A percentile compares a stretch with the other conserved stretches of the same genome.
phyloP scores from a whole-genome alignment of 2,888 invertebrate genomes.

The Dynastes grantii region DNA sequence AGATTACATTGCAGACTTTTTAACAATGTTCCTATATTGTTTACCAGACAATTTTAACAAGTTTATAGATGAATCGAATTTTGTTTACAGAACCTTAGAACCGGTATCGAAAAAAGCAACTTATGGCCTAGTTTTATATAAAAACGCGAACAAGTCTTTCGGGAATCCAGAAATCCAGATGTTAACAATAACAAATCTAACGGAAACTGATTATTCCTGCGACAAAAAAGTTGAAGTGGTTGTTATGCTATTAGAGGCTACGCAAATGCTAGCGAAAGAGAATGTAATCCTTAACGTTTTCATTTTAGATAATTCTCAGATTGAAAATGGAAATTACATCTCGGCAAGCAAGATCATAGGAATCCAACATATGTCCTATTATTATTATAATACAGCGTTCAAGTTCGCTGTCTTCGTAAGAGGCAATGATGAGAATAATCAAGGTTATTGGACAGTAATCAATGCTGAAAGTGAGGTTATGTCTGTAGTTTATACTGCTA shows the following conservation, averaged over 20 bases:
- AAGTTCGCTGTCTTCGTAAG: conserved; percentile 12
- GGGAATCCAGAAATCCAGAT: background rate
- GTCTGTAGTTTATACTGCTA: background rate
- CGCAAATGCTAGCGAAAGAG: background rate
- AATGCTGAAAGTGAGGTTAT: conserved; percentile 1
- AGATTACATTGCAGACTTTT: conserved; percentile 6
- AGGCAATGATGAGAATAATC: background rate
- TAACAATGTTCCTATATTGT: background rate
- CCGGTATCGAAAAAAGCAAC: background rate
- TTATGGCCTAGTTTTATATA: conserved; percentile 9
- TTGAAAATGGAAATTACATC: background rate
- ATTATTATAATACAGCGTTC: background rate
- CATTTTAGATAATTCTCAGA: conserved; percentile 1
- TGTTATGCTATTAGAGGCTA: background rate
- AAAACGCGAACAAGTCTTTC: background rate
- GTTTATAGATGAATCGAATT: background rate
- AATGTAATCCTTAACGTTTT: background rate
- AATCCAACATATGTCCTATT: conserved; percentile 5
- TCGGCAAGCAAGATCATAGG: conserved; percentile 6
- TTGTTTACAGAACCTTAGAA: background rate
- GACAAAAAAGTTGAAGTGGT: conserved; percentile 4
- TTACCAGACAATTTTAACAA: conserved; percentile 7
- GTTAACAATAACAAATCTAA: conserved; percentile 2
- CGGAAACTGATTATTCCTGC: conserved; percentile 14
- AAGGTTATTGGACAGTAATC: conserved; percentile 7